Percentiles rank a stretch among this genome's conserved stretches.
phyloP scores from a whole-genome alignment of 2,888 invertebrate genomes.

The Anaspis maculata region DNA sequence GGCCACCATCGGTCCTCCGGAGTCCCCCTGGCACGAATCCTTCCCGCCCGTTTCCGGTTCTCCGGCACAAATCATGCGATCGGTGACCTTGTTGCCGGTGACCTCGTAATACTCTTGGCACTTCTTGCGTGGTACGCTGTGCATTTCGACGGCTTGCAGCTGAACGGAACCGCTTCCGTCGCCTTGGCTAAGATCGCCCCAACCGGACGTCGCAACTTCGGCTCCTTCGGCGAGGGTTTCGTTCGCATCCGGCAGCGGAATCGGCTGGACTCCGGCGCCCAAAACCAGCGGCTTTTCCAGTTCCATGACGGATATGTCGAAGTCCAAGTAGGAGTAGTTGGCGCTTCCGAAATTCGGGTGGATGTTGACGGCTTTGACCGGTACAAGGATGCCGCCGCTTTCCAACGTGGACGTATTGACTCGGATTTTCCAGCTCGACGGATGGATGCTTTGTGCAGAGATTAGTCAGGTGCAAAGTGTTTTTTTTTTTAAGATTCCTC shows the following conservation, averaged over 20 bases:
- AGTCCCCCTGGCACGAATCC: constrained; percentile 2
- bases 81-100: too few species aligned
- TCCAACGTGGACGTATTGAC: background rate
- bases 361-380: background rate
- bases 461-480: too few species aligned
- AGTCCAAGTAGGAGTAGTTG: background rate
- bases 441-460: background rate
- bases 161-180: background rate
- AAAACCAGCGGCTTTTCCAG: background rate
- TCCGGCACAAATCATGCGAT: constrained; percentile 4
- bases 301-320: background rate
- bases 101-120: too few species aligned
- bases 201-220: background rate
- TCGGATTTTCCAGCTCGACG: background rate
- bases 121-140: background rate
- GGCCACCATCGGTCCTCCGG: constrained; percentile 1
- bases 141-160: background rate
- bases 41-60: background rate
- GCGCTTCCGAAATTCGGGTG: background rate
- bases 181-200: background rate
- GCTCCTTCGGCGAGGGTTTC: background rate
- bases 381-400: background rate
- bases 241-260: background rate
- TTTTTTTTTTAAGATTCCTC: too few species aligned
- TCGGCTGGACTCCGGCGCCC: constrained; percentile 1